Base-by-base conservation (phyloP, 1,140 invertebrate species). In the Lerema accius region DNA sequence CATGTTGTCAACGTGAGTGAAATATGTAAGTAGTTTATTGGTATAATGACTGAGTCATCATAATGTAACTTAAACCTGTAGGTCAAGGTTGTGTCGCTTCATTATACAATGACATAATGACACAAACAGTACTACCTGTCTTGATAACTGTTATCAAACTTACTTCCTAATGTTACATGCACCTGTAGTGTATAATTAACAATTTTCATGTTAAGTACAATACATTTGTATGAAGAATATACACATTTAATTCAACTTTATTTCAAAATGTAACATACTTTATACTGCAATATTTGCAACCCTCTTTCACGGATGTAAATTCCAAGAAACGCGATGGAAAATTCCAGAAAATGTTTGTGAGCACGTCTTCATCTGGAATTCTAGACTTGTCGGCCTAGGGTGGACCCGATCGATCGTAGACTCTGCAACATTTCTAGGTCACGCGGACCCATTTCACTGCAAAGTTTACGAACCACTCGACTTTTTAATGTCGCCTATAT, bases 361-460 rank as follows among this genome's bases (percentile, higher is more conserved):
- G n/a, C n/a, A n/a, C n/a, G n/a, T n/a, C n/a, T 26, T 42, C 15
- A 42, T 43, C 51, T 43, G 40, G 17, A 55, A 42, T 55, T 55
- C 40, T 55, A 55, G 51, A 40, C 51, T 42, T 14, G 51, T 19
- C 39, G 51, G 13, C 51, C 51, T 55, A 55, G 51, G 51, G 37
- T 55, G 51, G 51, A 14, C 19, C 39, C 51, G 37, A 55, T 55
- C 51, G 51, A 55, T 55, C 51, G 51, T 19, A 28, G 23, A 55
- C 51, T 28, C 23, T 19, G 63, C 58, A 64, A 67, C 43, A 55
- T 65, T 73, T 73, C 67, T 70, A 70, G 71, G 71, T 73, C 71
- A 67, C 32, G 39, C 51, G 4, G 50, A 62, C 42, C 39, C 59
- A 40, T 62, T 46, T 61, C 35, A n/a, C 58, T 60, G 49, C 26